Percentiles rank a stretch among this genome's conserved stretches.
Evolutionary conservation across 2,797 vertebrate species (phyloP).

Genomic region (Hypotaenidia philippensis): DNA sequence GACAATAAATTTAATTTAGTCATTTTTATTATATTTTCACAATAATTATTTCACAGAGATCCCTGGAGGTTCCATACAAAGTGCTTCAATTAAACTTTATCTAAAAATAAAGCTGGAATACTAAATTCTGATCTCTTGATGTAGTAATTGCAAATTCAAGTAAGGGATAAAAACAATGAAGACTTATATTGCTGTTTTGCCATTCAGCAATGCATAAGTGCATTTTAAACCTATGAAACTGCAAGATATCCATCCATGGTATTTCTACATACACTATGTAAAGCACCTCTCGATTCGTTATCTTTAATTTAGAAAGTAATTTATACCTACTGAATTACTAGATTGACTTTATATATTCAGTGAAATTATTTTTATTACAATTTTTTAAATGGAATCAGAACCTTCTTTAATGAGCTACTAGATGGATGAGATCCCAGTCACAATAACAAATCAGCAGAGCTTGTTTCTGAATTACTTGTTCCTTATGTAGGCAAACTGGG

Average conservation of each 20-base stretch:
- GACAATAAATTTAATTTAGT: background rate
- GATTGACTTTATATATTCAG: background rate
- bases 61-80: background rate
- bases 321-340: background rate
- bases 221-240: background rate
- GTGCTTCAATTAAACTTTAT: background rate
- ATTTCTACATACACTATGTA: background rate
- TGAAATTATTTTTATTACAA: background rate
- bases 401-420: background rate
- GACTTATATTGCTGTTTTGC: background rate
- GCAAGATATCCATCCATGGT: background rate
- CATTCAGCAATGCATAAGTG: background rate
- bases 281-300: background rate
- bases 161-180: background rate
- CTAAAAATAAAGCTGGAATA: background rate
- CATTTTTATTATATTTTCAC: background rate
- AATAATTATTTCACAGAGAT: background rate
- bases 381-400: background rate
- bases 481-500: accelerated
- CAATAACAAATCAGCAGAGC: background rate
- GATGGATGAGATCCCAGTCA: background rate
- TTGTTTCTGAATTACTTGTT: background rate
- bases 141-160: background rate
- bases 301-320: background rate
- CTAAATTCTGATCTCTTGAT: background rate